Base-by-base conservation (phyloP, 92 coral and sea anemone species). In the Siderastrea radians region DNA sequence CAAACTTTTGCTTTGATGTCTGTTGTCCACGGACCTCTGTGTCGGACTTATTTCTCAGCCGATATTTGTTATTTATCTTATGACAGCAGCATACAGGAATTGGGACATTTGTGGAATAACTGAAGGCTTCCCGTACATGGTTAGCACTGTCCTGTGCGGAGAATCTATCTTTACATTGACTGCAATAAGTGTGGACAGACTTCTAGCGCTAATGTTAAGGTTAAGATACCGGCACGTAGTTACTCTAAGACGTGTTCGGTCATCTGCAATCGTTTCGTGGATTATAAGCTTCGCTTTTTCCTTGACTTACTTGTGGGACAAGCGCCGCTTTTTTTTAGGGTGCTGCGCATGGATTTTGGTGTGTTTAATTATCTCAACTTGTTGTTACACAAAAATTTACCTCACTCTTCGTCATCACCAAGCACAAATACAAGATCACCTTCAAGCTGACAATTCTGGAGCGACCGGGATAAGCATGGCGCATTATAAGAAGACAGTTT, bases 161-260 rank as follows among this genome's bases (percentile, higher is more conserved):
- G 54, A 55, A 55, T 76, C 81, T 47, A 55, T 76, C 81, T 5
- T 8, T 3, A 66, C 74, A 79, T 11, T 65, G 58, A 50, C 84
- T 17, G 72, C 84, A 5, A 50, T 79, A 65, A 65, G 84, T 38
- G 13, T 79, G 62, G 73, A 79, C 84, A 49, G 84, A 64, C 73
- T 63, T 49, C 84, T 79, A 48, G 63, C 84, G 11, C 63, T 79
- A 59, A 49, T 79, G 73, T 19, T 58, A 17, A 58, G 68, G 67
- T 55, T 55, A 60, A 76, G 68, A 55, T 76, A 76, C 81, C 53
- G 68, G 38, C 65, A 55, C 7, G 3, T 76, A 26, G 80, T 76
- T 13, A 76, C 80, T 9, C 11, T 76, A 12, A 38, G 0, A 1
- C 66, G 68, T 48, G 80, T 76, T 55, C 65, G 80, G 12, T 11